Evolutionary conservation across 2,113 vertebrate species (phyloP).

Genomic region (Tachysurus vachellii): DNA sequence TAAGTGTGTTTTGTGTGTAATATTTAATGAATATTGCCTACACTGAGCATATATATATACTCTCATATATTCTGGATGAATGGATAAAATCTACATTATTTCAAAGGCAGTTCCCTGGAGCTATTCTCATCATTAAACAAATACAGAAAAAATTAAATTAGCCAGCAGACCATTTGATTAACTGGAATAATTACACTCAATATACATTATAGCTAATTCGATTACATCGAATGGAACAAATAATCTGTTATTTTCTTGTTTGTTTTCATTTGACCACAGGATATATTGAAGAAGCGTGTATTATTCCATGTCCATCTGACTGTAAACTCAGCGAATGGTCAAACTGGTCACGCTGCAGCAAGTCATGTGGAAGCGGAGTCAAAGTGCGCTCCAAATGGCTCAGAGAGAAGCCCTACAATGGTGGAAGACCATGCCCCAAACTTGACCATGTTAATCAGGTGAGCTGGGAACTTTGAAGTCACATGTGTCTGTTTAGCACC

Average conservation of each 20-base stretch:
- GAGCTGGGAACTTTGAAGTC: slow-evolving; percentile 39
- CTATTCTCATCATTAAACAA: not conserved
- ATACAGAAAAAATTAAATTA: not conserved
- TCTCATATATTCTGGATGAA: not conserved
- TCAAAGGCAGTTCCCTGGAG: not conserved
- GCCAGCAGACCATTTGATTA: not conserved
- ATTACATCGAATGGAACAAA: not conserved
- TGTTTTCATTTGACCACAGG: slow-evolving; percentile 60
- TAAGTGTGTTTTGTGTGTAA: not conserved
- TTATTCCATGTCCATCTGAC: slow-evolving; percentile 95
- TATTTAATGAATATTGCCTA: not conserved
- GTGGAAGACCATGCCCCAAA: slow-evolving; percentile 94
- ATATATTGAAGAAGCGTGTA: slow-evolving; percentile 97
- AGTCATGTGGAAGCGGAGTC: slow-evolving; percentile 95
- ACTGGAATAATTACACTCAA: not conserved
- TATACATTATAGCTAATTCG: not conserved
- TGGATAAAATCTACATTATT: not conserved
- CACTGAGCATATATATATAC: not conserved
- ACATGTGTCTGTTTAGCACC: not conserved
- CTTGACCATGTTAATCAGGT: slow-evolving; percentile 97
- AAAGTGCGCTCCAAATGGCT: slow-evolving; percentile 99
- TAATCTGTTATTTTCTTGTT: not conserved
- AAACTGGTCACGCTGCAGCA: slow-evolving; percentile 98
- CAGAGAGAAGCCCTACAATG: slow-evolving; percentile 96
- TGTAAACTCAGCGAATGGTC: slow-evolving; percentile 99